Evolutionary conservation across 2,888 invertebrate species (phyloP).

Genomic region (Graphium colonna): DNA sequence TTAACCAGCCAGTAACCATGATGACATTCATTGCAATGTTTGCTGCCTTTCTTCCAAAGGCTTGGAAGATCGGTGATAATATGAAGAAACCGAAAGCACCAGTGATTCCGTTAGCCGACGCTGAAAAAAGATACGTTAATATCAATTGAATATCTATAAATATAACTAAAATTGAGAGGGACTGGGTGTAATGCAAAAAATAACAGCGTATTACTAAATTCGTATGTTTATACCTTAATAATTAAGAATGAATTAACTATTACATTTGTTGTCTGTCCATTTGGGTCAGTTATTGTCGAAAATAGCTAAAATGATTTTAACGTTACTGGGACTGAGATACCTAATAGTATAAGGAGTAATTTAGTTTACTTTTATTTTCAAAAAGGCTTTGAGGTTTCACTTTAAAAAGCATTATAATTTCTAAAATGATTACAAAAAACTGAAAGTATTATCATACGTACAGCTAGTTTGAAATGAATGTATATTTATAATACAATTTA

Average conservation of each 20-base stretch:
- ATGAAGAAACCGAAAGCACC: slow-evolving; percentile 40
- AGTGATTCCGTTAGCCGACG: slow-evolving; percentile 39
- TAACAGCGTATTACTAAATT: neutral
- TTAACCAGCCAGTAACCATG: slow-evolving; percentile 37
- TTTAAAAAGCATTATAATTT: no score
- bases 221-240: neutral
- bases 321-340: no score
- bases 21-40: slow-evolving; percentile 29
- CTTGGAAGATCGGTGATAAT: slow-evolving; percentile 40
- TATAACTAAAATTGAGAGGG: neutral
- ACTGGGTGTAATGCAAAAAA: neutral
- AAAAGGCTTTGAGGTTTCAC: no score
- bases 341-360: no score
- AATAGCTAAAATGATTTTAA: no score
- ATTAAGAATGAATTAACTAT: neutral
- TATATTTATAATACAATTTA: no score
- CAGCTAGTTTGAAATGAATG: no score
- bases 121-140: slow-evolving; percentile 33
- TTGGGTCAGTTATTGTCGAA: no score
- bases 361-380: no score
- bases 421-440: no score
- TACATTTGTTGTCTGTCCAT: neutral
- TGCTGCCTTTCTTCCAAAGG: slow-evolving; percentile 38
- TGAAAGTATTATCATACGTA: no score
- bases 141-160: neutral